phyloP scores from a whole-genome alignment of 1,140 invertebrate species.

The Rhagoletis pomonella region DNA sequence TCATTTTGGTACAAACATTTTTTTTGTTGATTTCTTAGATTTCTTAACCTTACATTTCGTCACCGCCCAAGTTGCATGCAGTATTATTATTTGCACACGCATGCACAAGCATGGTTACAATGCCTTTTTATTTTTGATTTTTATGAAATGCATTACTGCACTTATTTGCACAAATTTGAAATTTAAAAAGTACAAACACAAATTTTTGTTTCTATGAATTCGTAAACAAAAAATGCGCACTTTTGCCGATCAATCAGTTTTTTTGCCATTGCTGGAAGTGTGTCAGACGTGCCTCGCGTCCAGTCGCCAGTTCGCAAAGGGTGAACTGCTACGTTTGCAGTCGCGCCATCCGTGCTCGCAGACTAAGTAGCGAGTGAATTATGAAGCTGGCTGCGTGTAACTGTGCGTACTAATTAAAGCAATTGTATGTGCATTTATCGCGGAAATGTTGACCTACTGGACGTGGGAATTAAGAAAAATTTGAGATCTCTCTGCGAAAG shows the following conservation, averaged over 20 bases:
- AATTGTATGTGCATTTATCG: conserved; percentile 34
- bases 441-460: conserved; percentile 49
- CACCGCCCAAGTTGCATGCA: not conserved
- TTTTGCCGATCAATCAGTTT: conserved; percentile 22
- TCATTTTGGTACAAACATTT: not conserved
- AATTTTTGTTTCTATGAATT: not conserved
- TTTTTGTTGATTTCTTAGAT: not conserved
- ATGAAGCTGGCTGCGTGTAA: not conserved
- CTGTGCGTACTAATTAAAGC: conserved; percentile 36
- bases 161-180: not conserved
- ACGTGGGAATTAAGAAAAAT: conserved; percentile 33
- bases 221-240: not conserved
- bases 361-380: not conserved
- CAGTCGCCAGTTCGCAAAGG: conserved; percentile 2
- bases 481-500: not conserved
- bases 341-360: not conserved
- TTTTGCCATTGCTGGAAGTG: conserved; percentile 33
- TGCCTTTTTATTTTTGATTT: not conserved
- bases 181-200: not conserved
- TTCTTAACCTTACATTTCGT: not conserved
- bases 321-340: not conserved
- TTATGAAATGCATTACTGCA: not conserved
- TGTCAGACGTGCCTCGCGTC: conserved; percentile 38
- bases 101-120: not conserved
- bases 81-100: not conserved